Evolutionary conservation across 64 coral and sea anemone genomes (phyloP).

Genomic region (Cladopsammia gracilis): DNA sequence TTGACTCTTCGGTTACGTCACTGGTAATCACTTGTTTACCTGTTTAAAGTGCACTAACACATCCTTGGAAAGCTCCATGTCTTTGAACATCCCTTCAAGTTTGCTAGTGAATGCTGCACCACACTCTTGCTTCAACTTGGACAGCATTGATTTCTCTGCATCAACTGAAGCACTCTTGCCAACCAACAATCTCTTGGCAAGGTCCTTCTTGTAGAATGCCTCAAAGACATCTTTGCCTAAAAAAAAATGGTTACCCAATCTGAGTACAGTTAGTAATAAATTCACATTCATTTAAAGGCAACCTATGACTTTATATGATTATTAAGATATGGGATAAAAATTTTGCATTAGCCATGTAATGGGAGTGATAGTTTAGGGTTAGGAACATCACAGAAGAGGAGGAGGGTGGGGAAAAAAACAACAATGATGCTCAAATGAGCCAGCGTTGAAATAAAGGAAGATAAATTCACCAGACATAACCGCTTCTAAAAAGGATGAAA

Average conservation of each 20-base stretch:
- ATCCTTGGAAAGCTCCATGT: slow-evolving; percentile 99
- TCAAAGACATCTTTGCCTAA: slow-evolving; percentile 99
- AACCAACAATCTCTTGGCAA: slow-evolving; percentile 96
- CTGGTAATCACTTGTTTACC: slow-evolving; percentile 36
- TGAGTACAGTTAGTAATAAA: too few relatives aligned
- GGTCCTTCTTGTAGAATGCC: slow-evolving; percentile 99
- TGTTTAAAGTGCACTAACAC: slow-evolving; percentile 98
- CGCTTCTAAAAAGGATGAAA: too few relatives aligned
- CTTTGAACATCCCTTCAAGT: slow-evolving; percentile 99
- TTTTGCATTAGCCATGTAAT: too few relatives aligned
- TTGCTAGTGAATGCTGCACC: slow-evolving; percentile 98
- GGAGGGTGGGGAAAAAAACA: too few relatives aligned
- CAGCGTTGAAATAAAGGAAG: too few relatives aligned
- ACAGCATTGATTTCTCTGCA: slow-evolving; percentile 99
- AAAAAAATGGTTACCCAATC: neutral
- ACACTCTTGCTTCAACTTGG: slow-evolving; percentile 98
- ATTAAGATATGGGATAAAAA: too few relatives aligned
- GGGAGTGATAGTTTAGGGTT: too few relatives aligned
- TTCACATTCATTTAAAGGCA: too few relatives aligned
- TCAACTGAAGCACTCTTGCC: slow-evolving; percentile 99
- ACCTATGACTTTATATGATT: neutral
- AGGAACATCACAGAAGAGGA: too few relatives aligned
- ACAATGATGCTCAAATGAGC: too few relatives aligned
- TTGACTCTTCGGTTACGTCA: too few relatives aligned
- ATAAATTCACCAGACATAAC: too few relatives aligned